Percentiles rank a stretch among this genome's conserved stretches.
These are phyloP conservation scores for Prionailurus viverrinus DNA, from an alignment of 2,113 vertebrate species.

Conservation along the genomic window DNA sequence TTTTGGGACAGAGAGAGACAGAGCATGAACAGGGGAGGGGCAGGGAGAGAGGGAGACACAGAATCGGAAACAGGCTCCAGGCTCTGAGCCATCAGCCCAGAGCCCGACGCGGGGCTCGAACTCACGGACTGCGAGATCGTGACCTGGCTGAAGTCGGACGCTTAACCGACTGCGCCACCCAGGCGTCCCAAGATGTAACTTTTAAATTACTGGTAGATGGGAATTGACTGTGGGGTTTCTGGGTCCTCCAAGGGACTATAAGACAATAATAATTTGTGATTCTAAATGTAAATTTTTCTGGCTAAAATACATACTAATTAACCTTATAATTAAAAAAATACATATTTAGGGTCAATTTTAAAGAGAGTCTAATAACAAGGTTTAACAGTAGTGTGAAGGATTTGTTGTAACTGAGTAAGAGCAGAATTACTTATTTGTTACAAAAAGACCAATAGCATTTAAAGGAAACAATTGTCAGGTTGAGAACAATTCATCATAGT, in stretches of 20 bases:
- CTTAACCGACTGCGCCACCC: too few species aligned
- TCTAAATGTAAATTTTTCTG: constrained; percentile 18
- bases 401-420: neutral
- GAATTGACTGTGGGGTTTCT: neutral
- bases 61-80: too few species aligned
- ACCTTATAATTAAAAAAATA: constrained; percentile 50
- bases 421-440: constrained; percentile 44
- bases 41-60: too few species aligned
- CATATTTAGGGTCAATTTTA: constrained; percentile 15
- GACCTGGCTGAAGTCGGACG: too few species aligned
- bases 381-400: neutral
- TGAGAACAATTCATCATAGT: constrained; percentile 62
- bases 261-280: neutral
- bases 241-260: neutral
- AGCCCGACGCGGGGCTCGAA: too few species aligned
- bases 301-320: neutral
- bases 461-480: constrained; percentile 51
- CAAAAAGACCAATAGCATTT: constrained; percentile 50
- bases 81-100: too few species aligned
- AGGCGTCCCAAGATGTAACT: neutral
- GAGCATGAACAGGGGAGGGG: too few species aligned
- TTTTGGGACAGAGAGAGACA: too few species aligned
- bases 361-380: neutral
- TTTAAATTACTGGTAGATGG: neutral
- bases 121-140: too few species aligned